Evolutionary conservation across 2,113 vertebrate species (phyloP), one percentile per base, ranked within the genome.

Genomic region (Mastomys coucha): DNA sequence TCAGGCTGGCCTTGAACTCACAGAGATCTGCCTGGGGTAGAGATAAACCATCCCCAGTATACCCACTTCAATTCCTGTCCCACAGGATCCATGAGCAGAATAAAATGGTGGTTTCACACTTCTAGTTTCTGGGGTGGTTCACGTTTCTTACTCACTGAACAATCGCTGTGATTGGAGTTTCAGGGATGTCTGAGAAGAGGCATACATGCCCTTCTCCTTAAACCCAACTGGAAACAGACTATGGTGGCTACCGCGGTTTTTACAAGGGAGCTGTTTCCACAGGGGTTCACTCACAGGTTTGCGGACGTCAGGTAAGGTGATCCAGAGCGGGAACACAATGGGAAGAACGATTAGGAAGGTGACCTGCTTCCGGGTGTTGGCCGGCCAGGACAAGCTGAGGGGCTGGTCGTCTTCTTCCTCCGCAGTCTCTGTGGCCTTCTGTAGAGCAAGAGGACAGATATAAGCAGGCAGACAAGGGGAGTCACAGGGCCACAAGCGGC

Each of bases 331-430:
- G 45, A 99, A 96, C 94, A 99, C 98, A 45, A 99, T 99, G 93
- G 99, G 99, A 0, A 99, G 95, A 70, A 99, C 99, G 1, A 99
- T 1, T 75, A 99, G 99, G 96, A 99, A 99, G 0, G 99, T 99
- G 95, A 98, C 11, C 81, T 97, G 99, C 97, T 99, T 99, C 96
- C 99, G 99, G 81, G 31, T 19, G 0, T 99, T 99, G n/a, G 99
- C 97, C 0, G 99, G 99, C 99, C 99, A 99, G 86, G 99, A 98
- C 97, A 99, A 97, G 98, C 99, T 99, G 93, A 99, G 99, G 92
- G 99, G 99, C 98, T 99, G 99, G 88, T 99, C 99, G 10, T 99
- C 99, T 39, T 99, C 99, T 4, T 99, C 99, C 2, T 97, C 97
- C 33, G 91, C 77, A 0, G 99, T 98, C 95, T 99, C 99, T 75